Evolutionary conservation across 2,888 invertebrate species (phyloP).

Genomic region (Oxyscelio sp.): DNA sequence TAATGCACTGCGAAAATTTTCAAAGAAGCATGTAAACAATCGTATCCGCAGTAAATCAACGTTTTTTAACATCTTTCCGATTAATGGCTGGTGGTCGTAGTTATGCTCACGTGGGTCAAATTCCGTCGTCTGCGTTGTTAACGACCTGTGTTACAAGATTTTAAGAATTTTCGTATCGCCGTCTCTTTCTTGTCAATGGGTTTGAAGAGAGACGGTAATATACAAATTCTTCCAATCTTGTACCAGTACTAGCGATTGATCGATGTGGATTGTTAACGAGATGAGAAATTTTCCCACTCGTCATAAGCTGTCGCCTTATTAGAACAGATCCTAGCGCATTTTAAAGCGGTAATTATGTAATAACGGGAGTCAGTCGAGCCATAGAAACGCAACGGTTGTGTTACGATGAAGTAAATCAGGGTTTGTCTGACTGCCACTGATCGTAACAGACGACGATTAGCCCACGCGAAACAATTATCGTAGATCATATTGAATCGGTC

Average conservation of each 20-base stretch:
- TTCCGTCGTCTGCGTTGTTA: not conserved
- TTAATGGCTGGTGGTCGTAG: not conserved
- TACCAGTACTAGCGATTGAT: slow-evolving; percentile 6
- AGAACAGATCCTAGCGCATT: slow-evolving; percentile 70
- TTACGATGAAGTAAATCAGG: slow-evolving; percentile 66
- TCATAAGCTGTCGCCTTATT: slow-evolving; percentile 68
- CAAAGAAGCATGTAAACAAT: not conserved
- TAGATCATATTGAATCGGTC: slow-evolving; percentile 51
- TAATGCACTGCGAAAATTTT: not conserved
- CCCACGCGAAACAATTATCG: slow-evolving; percentile 70
- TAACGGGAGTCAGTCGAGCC: slow-evolving; percentile 60
- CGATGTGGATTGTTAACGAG: slow-evolving; percentile 42
- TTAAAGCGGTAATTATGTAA: slow-evolving; percentile 75
- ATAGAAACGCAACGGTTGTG: slow-evolving; percentile 44
- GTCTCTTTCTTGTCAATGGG: too few relatives aligned
- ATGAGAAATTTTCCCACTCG: slow-evolving; percentile 58
- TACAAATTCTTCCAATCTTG: too few relatives aligned
- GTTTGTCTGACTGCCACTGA: slow-evolving; percentile 49
- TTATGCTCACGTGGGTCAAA: not conserved
- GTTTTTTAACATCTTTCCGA: not conserved
- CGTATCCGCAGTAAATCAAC: not conserved
- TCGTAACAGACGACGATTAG: slow-evolving; percentile 31
- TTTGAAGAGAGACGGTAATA: too few relatives aligned
- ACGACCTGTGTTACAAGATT: too few relatives aligned
- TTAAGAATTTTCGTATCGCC: too few relatives aligned